These are phyloP conservation scores for Anarhynchus alexandrinus DNA, from an alignment of 2,113 vertebrate genomes.

Conservation along the genomic window DNA sequence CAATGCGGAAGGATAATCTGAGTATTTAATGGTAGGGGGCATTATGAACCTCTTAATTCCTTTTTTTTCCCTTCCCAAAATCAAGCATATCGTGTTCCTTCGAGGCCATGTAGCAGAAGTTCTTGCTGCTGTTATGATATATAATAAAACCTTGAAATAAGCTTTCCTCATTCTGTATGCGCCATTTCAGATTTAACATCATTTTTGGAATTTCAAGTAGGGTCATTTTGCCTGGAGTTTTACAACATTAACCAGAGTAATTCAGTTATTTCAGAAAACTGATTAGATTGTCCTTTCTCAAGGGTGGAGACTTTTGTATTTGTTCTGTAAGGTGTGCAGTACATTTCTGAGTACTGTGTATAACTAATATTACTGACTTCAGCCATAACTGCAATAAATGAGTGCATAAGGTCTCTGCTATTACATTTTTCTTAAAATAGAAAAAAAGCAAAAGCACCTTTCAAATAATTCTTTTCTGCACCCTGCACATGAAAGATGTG, in stretches of 20 bases:
- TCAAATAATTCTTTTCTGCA: background rate
- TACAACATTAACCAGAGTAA: constrained; percentile 46
- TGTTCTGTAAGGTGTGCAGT: constrained; percentile 48
- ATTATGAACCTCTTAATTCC: background rate
- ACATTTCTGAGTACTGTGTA: background rate
- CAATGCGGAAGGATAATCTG: background rate
- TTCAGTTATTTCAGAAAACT: constrained; percentile 51
- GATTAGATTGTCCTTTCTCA: constrained; percentile 57
- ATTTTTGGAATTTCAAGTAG: constrained; percentile 52
- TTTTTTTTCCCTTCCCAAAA: background rate
- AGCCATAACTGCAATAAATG: background rate
- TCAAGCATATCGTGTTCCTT: background rate
- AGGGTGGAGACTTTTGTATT: constrained; percentile 49
- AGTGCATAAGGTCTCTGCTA: background rate
- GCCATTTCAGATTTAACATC: constrained; percentile 40
- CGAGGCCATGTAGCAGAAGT: background rate
- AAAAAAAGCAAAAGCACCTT: background rate
- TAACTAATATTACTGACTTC: background rate
- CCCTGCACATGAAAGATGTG: background rate
- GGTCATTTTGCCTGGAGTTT: constrained; percentile 61
- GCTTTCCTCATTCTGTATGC: constrained; percentile 11
- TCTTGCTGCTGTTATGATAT: background rate
- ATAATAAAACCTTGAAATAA: background rate
- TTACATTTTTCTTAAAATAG: background rate
- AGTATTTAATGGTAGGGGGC: background rate